Evolutionary conservation across 2,797 vertebrate species (phyloP), one percentile per base, ranked within the genome.

Genomic region (Euphonia xanthogaster): DNA sequence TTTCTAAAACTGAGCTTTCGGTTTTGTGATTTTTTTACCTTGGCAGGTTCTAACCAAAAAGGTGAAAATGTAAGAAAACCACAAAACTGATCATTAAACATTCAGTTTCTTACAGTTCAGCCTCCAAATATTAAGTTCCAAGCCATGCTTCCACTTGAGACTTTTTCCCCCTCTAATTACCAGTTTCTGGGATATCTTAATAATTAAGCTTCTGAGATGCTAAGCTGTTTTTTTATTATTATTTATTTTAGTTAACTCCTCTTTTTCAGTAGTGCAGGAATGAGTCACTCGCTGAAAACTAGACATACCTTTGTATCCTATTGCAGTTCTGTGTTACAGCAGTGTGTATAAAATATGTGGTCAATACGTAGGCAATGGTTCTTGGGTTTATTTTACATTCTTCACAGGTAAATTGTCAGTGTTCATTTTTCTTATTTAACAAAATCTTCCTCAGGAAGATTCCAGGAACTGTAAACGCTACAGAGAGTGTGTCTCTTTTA

Each of bases 321-420:
- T 18, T 83, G 25, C 42, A 73, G 30, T 31, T 75, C 19, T 37
- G 13, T 55, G 11, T 65, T 37, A 21, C 18, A 76, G n/a, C 16
- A 54, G 6, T 25, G 22, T 10, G 5, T 68, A 31, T 19, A 30
- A 74, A 66, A 66, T 33, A 42, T 2, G 28, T 0, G 3, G 23
- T n/a, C 5, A 2, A 37, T 40, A 35, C 10, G 8, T 12, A n/a
- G 0, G 1, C 31, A 35, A 4, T 15, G 3, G 7, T 39, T 82
- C 31, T 45, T 14, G 6, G 5, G 5, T 67, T 27, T 48, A 45
- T 68, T 19, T 50, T 40, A 35, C 51, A 14, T 68, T 76, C 31
- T 58, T 87, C 12, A 23, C 39, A 37, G 28, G 16, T 48, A 82
- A 82, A 39, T 33, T 16, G 6, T 1, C 14, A 48, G 24, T 10